phyloP scores from a whole-genome alignment of 2,888 invertebrate genomes.

The Panorpa germanica region DNA sequence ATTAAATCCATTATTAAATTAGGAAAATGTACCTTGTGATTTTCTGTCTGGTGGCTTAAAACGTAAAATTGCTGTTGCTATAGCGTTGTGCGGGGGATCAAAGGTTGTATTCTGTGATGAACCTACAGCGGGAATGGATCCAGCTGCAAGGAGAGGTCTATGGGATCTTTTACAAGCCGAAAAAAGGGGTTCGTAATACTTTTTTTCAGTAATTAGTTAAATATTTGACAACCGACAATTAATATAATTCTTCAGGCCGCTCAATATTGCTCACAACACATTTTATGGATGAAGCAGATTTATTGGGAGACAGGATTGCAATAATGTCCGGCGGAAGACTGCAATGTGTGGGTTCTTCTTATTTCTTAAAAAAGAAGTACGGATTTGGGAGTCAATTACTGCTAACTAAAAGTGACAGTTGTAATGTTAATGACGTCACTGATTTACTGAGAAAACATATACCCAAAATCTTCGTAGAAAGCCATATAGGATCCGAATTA shows the following conservation, averaged over 20 bases:
- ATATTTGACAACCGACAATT: slow-evolving; percentile 1
- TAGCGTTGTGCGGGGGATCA: slow-evolving; percentile 47
- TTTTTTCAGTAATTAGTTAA: no score
- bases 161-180: slow-evolving; percentile 56
- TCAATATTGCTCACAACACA: slow-evolving; percentile 60
- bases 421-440: slow-evolving; percentile 25
- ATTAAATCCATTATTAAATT: no score
- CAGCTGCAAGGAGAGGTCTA: slow-evolving; percentile 50
- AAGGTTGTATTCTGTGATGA: slow-evolving; percentile 44
- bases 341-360: slow-evolving; percentile 55
- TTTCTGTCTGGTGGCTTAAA: slow-evolving; percentile 53
- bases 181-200: slow-evolving; percentile 31
- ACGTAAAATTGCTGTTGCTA: slow-evolving; percentile 44
- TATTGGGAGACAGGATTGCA: slow-evolving; percentile 59
- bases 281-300: slow-evolving; percentile 73
- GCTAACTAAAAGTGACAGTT: slow-evolving; percentile 29
- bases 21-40: no score
- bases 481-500: slow-evolving; percentile 50
- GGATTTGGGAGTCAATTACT: slow-evolving; percentile 57
- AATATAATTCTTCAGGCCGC: slow-evolving; percentile 24
- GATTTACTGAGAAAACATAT: slow-evolving; percentile 35
- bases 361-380: slow-evolving; percentile 55
- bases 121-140: slow-evolving; percentile 63
- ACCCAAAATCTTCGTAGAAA: slow-evolving; percentile 36
- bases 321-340: slow-evolving; percentile 58